Base-by-base conservation (phyloP, 2,888 invertebrate species). In the Laothoe populi region DNA sequence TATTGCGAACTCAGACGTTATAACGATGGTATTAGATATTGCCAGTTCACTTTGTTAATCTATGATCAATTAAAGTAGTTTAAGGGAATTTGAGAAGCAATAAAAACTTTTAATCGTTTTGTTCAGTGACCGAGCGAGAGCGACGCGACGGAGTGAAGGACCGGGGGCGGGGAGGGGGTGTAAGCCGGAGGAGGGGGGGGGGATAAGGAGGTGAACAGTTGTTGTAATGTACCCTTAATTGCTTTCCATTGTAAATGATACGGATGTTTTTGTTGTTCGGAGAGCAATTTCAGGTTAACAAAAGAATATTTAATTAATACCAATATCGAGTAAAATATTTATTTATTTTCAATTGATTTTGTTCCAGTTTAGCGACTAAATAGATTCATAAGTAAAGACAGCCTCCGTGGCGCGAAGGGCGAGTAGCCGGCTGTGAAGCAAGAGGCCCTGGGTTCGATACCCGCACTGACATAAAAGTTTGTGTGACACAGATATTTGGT, bases 221-320 rank as follows among this genome's bases (percentile, higher is more conserved):
- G 26, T 49, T 49, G 49, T 49, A 49, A 49, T 49, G 31, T 49
- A 26, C 26, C 16, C 31, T 26, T 49, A 49, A 49, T 31, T 31
- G 16, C 49, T 16, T 49, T 49, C 31, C 16, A 31, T 26, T 49
- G 49, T 49, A 31, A 49, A 26, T 49, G 26, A 49, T 49, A 49
- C 31, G 16, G 8, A 26, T 49, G 31, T 31, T 49, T 49, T 31
- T 49, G 31, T 26, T 31, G 49, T 31, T 49, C 31, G 0, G 10
- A 26, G 26, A n/a, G 31, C 26, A 3, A 31, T 49, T 49, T 4
- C 16, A 8, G 26, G 4, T 48, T 49, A n/a, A 31, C 16, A n/a
- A 16, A n/a, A n/a, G n/a, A n/a, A n/a, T n/a, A n/a, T n/a, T n/a
- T n/a, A n/a, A n/a, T n/a, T n/a, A n/a, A n/a, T n/a, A n/a, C n/a